phyloP scores from a whole-genome alignment of 2,888 invertebrate species.

The Drosophila vallismaia region DNA sequence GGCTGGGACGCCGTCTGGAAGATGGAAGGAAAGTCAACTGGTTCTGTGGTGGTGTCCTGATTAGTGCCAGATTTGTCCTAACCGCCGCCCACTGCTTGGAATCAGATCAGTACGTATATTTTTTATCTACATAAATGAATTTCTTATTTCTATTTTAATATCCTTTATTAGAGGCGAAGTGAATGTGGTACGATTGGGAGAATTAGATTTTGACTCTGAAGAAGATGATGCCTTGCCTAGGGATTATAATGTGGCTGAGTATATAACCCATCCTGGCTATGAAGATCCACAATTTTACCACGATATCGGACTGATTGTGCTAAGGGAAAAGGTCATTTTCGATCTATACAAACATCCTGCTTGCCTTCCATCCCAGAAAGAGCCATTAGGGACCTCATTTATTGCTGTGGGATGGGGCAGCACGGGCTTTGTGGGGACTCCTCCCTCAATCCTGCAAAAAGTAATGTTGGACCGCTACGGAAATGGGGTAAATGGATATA shows the following conservation, averaged over 20 bases:
- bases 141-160: not conserved
- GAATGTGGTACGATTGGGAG: constrained; percentile 77
- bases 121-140: not conserved
- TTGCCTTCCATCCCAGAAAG: constrained; percentile 81
- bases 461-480: constrained; percentile 84
- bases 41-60: constrained; percentile 79
- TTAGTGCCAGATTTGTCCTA: constrained; percentile 61
- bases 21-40: constrained; percentile 49
- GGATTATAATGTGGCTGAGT: constrained; percentile 70
- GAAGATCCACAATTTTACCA: constrained; percentile 82
- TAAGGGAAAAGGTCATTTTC: constrained; percentile 81
- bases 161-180: constrained; percentile 83
- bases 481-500: constrained; percentile 37
- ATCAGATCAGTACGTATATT: constrained; percentile 53
- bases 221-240: constrained; percentile 73
- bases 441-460: constrained; percentile 84
- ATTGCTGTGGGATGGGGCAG: constrained; percentile 85
- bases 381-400: constrained; percentile 51
- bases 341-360: constrained; percentile 84
- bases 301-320: constrained; percentile 85
- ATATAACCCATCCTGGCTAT: constrained; percentile 77
- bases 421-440: constrained; percentile 71
- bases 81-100: constrained; percentile 72
- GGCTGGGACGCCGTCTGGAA: constrained; percentile 44
- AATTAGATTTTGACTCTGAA: constrained; percentile 71